Base-by-base conservation (phyloP, 2,797 vertebrate genomes). In the Chelonia mydas region DNA sequence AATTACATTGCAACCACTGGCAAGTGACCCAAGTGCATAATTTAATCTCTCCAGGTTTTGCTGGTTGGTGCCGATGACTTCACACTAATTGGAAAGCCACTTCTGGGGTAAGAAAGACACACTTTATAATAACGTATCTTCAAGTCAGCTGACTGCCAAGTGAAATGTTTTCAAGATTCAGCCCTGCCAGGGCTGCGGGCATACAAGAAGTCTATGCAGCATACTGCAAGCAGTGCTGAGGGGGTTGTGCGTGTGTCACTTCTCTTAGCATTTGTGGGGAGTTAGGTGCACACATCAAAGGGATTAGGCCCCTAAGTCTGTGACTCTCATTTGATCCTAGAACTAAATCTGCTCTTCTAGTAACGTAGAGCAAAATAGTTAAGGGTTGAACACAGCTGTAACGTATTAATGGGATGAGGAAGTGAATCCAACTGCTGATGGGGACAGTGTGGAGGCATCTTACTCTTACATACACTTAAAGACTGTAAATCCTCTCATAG, bases 51-150 rank as follows among this genome's bases (percentile, higher is more conserved):
- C 1, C 89, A 99, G 99, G 99, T 99, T 76, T 95, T 99, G 94
- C 94, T 99, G 93, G 98, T 99, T 2, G 99, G 99, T 74, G 98
- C 98, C 13, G 98, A 99, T 5, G 96, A 99, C 94, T 99, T 99
- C 98, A 99, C 99, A 0, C 97, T 99, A 10, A 49, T 99, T 2
- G 99, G 99, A 47, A 98, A 98, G 95, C 99, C 99, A 0, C 98
- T 99, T 41, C 98, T 99, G 25, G 97, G 98, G 99, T 99, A 97
- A 98, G 98, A 37, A 3, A 25, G 55, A 87, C 92, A 10, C 92
- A 45, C 37, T 21, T 28, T 21, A 12, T 33, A 50, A 51, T 81
- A 84, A 87, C 72, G 74, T 6, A 3, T n/a, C 31, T 37, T n/a
- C 10, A 65, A 68, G 50, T 79, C 28, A 85, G 54, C 13, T 79